Conservation (phyloP, 1,140 invertebrate genomes). For the Penaeus japonicus region DNA sequence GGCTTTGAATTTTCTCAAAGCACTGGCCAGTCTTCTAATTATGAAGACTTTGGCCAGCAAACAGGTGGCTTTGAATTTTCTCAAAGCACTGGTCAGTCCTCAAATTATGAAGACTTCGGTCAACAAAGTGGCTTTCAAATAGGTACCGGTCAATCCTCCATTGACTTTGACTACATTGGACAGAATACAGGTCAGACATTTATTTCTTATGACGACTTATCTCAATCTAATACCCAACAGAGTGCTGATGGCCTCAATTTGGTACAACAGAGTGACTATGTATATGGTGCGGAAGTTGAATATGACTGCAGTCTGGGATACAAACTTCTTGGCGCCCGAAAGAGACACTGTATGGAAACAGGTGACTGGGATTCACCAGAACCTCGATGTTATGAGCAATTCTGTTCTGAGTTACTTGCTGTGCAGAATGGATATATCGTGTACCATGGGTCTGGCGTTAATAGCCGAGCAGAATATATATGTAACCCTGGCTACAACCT, state of each 20-base stretch:
- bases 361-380: constrained; percentile 57
- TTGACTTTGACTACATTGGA: constrained; percentile 26
- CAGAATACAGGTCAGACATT: neutral
- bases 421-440: constrained; percentile 44
- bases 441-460: constrained; percentile 52
- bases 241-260: neutral
- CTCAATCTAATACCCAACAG: neutral
- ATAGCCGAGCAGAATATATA: constrained; percentile 60
- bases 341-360: constrained; percentile 33
- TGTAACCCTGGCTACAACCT: constrained; percentile 63
- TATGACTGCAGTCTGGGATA: constrained; percentile 56
- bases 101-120: constrained; percentile 29
- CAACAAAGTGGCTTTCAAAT: constrained; percentile 22
- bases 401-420: constrained; percentile 38
- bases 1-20: neutral
- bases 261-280: neutral
- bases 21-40: neutral
- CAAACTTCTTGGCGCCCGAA: constrained; percentile 48
- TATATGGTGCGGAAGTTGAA: constrained; percentile 43
- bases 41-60: neutral
- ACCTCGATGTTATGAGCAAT: constrained; percentile 55
- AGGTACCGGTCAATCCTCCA: constrained; percentile 23
- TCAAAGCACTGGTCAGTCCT: neutral
- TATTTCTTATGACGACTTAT: neutral
- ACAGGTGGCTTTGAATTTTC: neutral